Conservation (phyloP, 1,140 invertebrate species). For the Cyphomyrmex costatus region DNA sequence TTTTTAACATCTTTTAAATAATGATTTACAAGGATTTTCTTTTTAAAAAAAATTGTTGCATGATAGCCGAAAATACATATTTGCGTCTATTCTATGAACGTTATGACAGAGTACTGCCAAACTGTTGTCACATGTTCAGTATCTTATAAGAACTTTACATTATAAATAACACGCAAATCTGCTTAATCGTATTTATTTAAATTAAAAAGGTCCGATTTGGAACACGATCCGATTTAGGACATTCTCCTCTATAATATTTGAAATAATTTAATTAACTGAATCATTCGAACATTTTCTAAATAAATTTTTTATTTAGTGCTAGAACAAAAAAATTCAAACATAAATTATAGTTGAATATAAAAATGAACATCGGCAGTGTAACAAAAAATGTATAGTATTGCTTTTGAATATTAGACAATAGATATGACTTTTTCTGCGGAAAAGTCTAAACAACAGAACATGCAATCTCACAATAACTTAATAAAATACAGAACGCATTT, state of each 20-base stretch:
- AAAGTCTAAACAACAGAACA: not conserved
- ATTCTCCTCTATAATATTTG: not conserved
- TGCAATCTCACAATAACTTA: not conserved
- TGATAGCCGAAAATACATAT: too few species aligned
- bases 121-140: too few species aligned
- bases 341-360: not conserved
- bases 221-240: too few species aligned
- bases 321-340: not conserved
- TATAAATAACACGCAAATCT: too few species aligned
- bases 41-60: too few species aligned
- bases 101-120: too few species aligned
- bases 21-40: too few species aligned
- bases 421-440: not conserved
- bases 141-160: too few species aligned
- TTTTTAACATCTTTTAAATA: too few species aligned
- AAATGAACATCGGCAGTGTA: not conserved
- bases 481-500: not conserved
- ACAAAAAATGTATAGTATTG: not conserved
- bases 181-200: too few species aligned
- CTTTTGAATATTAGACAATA: not conserved
- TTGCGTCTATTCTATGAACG: too few species aligned
- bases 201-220: too few species aligned
- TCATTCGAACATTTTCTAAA: not conserved
- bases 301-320: not conserved
- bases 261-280: not conserved